These are phyloP conservation scores for Drosophila diplacantha DNA, from an alignment of 2,888 invertebrate genomes.

Conservation along the genomic window DNA sequence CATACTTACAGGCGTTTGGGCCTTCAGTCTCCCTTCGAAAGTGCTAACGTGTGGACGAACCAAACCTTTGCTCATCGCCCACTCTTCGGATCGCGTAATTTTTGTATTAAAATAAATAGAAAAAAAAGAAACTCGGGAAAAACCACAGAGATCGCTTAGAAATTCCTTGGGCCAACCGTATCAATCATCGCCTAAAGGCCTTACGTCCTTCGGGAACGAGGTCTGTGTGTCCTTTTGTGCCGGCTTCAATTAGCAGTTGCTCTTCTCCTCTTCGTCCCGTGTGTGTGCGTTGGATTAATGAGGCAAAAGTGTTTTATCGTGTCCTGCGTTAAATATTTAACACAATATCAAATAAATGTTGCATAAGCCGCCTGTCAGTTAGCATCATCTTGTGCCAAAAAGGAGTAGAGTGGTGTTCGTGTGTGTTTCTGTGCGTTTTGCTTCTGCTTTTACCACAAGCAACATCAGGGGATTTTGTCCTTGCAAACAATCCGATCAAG, in stretches of 20 bases:
- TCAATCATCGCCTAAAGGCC: conserved; percentile 31
- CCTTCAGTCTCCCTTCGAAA: conserved; percentile 64
- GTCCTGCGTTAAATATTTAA: conserved; percentile 70
- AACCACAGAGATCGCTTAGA: conserved; percentile 1
- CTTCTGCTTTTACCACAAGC: conserved; percentile 9
- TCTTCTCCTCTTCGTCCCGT: conserved; percentile 8
- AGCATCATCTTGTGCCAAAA: conserved; percentile 50
- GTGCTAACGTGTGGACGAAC: conserved; percentile 57
- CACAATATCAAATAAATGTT: conserved; percentile 67
- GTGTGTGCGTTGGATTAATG: conserved; percentile 58
- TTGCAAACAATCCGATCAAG: conserved; percentile 23
- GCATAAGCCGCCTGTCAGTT: conserved; percentile 55
- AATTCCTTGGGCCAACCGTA: conserved; percentile 18
- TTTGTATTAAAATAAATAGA: conserved; percentile 15
- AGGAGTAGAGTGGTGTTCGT: conserved; percentile 6
- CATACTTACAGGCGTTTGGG: conserved; percentile 56
- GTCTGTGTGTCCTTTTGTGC: conserved; percentile 30
- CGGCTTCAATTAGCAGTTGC: conserved; percentile 57
- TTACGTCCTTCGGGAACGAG: conserved; percentile 3
- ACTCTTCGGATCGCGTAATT: conserved; percentile 50
- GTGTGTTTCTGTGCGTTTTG: conserved; percentile 1
- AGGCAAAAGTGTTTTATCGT: conserved; percentile 71
- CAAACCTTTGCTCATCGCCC: conserved; percentile 35
- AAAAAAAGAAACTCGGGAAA: conserved; percentile 3
- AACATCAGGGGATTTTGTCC: conserved; percentile 13